Percentiles rank a stretch among this genome's conserved stretches.
Evolutionary conservation across 35 echinoderm and acorn worm species (phyloP).

Genomic region (Heliocidaris erythrogramma): DNA sequence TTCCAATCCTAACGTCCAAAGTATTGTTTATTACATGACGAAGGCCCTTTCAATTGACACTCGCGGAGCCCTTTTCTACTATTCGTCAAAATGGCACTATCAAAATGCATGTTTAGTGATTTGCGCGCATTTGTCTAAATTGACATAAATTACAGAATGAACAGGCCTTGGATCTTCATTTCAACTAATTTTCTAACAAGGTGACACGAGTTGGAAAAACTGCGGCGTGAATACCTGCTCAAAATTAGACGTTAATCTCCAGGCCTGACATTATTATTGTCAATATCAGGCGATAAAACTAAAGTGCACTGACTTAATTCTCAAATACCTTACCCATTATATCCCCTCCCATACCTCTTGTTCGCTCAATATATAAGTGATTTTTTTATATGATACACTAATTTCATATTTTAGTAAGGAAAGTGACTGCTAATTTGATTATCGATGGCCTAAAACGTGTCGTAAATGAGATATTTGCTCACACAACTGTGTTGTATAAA

Average conservation of each 20-base stretch:
- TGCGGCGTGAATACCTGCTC: not conserved
- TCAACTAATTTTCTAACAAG: not conserved
- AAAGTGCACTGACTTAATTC: slow-evolving; percentile 2
- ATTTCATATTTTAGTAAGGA: not conserved
- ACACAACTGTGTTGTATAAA: not conserved
- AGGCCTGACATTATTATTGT: not conserved
- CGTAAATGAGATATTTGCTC: not conserved
- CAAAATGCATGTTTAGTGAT: not conserved
- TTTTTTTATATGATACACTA: not conserved
- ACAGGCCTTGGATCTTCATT: not conserved
- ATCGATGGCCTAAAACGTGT: not conserved
- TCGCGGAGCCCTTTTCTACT: not conserved
- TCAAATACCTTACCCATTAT: not conserved
- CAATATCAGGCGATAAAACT: not conserved
- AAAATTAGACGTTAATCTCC: not conserved
- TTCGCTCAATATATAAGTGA: not conserved
- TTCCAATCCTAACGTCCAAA: not conserved
- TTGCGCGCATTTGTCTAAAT: not conserved
- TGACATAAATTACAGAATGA: not conserved
- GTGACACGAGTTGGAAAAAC: not conserved
- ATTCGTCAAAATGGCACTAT: not conserved
- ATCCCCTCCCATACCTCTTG: not conserved
- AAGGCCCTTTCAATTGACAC: not conserved
- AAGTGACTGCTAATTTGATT: not conserved
- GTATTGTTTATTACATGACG: not conserved